phyloP scores from a whole-genome alignment of 2,113 vertebrate genomes.

The Thymallus thymallus region DNA sequence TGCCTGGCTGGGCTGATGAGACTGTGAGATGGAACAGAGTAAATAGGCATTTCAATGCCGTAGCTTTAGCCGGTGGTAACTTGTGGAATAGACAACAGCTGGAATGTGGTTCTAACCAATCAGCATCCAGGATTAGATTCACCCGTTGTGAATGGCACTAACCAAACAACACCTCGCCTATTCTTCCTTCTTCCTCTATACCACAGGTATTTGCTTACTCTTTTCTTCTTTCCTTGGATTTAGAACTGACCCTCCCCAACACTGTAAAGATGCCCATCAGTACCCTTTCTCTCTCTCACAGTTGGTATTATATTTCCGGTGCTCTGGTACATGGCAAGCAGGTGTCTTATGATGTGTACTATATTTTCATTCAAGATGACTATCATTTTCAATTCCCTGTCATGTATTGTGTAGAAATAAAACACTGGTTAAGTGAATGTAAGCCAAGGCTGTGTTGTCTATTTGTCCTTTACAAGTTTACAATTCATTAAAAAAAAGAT shows the following conservation, averaged over 20 bases:
- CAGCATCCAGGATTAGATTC: too few species aligned
- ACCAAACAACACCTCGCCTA: slow-evolving; percentile 11
- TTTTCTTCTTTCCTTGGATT: slow-evolving; percentile 44
- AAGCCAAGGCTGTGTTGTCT: slow-evolving; percentile 31
- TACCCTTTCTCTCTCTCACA: slow-evolving; percentile 54
- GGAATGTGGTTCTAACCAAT: too few species aligned
- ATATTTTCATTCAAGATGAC: slow-evolving; percentile 71
- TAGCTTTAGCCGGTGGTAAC: too few species aligned
- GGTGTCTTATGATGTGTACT: slow-evolving; percentile 68
- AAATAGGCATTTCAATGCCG: too few species aligned
- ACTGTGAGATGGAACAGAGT: too few species aligned
- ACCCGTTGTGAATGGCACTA: slow-evolving; percentile 29
- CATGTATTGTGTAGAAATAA: slow-evolving; percentile 80
- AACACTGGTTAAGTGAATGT: slow-evolving; percentile 75
- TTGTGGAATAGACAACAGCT: too few species aligned
- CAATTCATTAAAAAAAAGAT: background rate
- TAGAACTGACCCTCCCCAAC: slow-evolving; percentile 60
- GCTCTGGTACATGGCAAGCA: slow-evolving; percentile 70
- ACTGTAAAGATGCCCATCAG: slow-evolving; percentile 67
- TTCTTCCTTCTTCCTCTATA: slow-evolving; percentile 27
- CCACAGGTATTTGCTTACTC: slow-evolving; percentile 35
- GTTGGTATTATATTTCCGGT: slow-evolving; percentile 69
- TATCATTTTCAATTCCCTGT: slow-evolving; percentile 77
- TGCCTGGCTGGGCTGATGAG: too few species aligned
- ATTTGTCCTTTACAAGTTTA: background rate